Base-by-base conservation (phyloP, 2,888 invertebrate genomes). In the Cephus pygmeus region DNA sequence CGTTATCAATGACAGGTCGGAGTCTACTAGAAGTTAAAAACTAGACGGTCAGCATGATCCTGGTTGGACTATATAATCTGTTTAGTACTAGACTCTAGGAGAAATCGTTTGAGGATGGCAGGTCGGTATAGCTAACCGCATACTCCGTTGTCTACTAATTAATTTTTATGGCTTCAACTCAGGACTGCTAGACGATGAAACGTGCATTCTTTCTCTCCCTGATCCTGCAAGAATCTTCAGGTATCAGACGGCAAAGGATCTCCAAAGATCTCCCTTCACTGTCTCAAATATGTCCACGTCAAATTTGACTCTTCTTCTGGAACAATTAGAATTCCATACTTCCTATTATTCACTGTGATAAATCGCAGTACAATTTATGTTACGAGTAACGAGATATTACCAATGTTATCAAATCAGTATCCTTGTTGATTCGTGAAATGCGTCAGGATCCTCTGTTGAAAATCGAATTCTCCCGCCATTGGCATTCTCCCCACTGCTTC, bases 141-240 rank as follows among this genome's bases (percentile, higher is more conserved):
- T 71, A 31, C 69, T 40, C 73, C 69, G 35, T 73, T 71, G 56
- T 56, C 71, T 82, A 83, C 87, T 88, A 87, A 88, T 88, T 88
- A 88, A 88, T 87, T 88, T 87, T 88, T 88, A 88, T 87, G 84
- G 86, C 83, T 85, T 82, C 77, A 79, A 75, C 34, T 12, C 69
- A 56, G 68, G 36, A 69, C 76, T 75, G 73, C 69, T 73, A 33
- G 77, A 76, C 78, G 69, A 75, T 81, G 79, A 79, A 75, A 77
- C 76, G 79, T 69, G 77, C 82, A 83, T 86, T 86, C 85, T 71
- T 71, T 71, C 71, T 31, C 71, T 82, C 83, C 77, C 68, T 69
- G 76, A 78, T 82, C 81, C 80, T 80, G 76, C 76, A 73, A 69
- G 79, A 82, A 83, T 82, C 80, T 81, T 75, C 73, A 71, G 56